Evolutionary conservation across 2,888 invertebrate species (phyloP).

Genomic region (Xanthia togata): DNA sequence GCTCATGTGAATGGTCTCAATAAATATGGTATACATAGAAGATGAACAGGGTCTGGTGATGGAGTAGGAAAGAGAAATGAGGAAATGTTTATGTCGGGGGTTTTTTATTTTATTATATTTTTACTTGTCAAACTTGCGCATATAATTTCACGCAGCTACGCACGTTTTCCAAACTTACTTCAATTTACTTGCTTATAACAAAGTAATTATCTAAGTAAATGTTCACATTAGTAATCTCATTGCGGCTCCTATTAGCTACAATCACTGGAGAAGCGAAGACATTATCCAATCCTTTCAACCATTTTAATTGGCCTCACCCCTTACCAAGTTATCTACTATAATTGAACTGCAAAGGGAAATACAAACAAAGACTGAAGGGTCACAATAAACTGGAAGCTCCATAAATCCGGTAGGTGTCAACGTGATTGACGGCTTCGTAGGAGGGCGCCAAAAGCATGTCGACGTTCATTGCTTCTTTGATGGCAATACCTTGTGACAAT

Average conservation of each 20-base stretch:
- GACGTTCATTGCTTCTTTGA: slow-evolving; percentile 61
- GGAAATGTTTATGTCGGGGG: too few species aligned
- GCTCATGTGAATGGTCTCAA: too few species aligned
- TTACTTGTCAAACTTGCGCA: too few species aligned
- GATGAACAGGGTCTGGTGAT: too few species aligned
- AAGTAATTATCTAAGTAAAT: not conserved
- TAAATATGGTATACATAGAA: too few species aligned
- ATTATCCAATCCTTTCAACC: not conserved
- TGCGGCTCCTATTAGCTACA: not conserved
- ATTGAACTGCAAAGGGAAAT: not conserved
- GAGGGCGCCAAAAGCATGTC: slow-evolving; percentile 70
- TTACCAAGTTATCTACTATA: not conserved
- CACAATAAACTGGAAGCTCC: slow-evolving; percentile 16
- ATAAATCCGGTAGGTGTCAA: slow-evolving; percentile 70
- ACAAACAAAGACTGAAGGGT: slow-evolving; percentile 1
- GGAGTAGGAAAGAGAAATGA: too few species aligned
- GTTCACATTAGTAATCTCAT: not conserved
- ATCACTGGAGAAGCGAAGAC: not conserved
- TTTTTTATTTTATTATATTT: too few species aligned
- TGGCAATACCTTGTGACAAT: slow-evolving; percentile 49
- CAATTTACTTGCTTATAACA: not conserved
- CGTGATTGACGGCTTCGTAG: slow-evolving; percentile 72
- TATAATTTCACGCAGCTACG: too few species aligned
- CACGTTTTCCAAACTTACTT: too few species aligned
- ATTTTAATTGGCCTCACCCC: not conserved